A percentile compares a stretch with the other conserved stretches of the same genome.
Conservation (phyloP, 2,113 vertebrate species). For the Oostethus manadensis region DNA sequence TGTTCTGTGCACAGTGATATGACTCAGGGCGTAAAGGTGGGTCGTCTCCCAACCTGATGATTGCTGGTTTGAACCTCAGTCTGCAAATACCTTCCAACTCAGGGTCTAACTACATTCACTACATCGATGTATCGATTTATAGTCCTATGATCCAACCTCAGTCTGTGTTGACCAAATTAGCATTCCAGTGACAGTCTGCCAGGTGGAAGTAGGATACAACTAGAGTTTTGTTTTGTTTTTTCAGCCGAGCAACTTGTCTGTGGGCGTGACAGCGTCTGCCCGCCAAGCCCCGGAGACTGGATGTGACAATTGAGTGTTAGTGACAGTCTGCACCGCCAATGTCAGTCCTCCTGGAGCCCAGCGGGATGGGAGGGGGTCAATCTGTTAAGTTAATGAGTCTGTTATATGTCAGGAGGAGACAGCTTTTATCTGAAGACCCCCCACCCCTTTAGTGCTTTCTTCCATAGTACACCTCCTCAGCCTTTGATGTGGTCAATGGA, state of each 20-base stretch:
- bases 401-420: conserved; percentile 65
- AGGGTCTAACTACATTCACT: no score
- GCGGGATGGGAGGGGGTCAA: conserved; percentile 38
- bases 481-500: conserved; percentile 43
- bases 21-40: no score
- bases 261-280: conserved; percentile 69
- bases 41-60: no score
- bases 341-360: conserved; percentile 63
- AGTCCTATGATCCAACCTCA: no score
- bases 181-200: no score
- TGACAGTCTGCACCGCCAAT: conserved; percentile 54
- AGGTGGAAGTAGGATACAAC: no score
- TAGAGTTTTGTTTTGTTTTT: background rate
- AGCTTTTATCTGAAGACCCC: conserved; percentile 56
- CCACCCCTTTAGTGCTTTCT: conserved; percentile 3
- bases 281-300: conserved; percentile 51
- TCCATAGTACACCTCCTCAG: conserved; percentile 8
- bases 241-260: conserved; percentile 36
- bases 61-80: no score
- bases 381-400: conserved; percentile 60
- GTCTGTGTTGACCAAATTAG: no score
- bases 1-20: no score
- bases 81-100: no score
- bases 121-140: no score
- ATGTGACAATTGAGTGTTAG: conserved; percentile 69